These are phyloP conservation scores for Sebastes cheni DNA, from an alignment of 2,797 vertebrate species.

Conservation along the genomic window DNA sequence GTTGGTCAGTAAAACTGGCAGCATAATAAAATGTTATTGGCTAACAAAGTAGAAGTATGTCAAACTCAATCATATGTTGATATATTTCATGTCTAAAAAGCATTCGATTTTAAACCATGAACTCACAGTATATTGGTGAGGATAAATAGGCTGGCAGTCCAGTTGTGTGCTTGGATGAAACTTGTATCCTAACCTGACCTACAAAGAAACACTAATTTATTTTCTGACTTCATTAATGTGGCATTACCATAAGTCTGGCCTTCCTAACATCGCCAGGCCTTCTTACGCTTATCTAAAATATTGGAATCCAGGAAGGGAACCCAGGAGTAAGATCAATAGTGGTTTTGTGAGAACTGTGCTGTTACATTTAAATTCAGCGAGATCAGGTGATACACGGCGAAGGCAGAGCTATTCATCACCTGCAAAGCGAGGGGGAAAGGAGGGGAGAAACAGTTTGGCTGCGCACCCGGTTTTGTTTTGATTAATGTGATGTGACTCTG, in stretches of 20 bases:
- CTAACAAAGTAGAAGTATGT: not conserved
- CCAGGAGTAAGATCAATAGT: conserved; percentile 64
- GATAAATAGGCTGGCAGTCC: not conserved
- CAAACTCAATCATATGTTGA: not conserved
- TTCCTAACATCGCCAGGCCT: conserved; percentile 19
- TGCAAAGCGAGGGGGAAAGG: conserved; percentile 42
- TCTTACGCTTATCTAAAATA: conserved; percentile 56
- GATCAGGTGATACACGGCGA: conserved; percentile 71
- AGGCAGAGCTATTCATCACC: conserved; percentile 77
- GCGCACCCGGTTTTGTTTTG: conserved; percentile 73
- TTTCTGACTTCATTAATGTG: conserved; percentile 23
- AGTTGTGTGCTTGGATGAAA: conserved; percentile 1
- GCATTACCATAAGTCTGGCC: conserved; percentile 39
- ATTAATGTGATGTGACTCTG: conserved; percentile 87
- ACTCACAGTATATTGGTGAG: not conserved
- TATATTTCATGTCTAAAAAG: not conserved
- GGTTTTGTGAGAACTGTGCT: conserved; percentile 60
- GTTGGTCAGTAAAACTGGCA: not conserved
- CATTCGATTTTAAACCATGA: not conserved
- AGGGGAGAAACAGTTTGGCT: conserved; percentile 30
- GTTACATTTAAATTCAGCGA: conserved; percentile 76
- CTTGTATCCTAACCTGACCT: conserved; percentile 48
- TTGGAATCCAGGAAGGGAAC: conserved; percentile 37
- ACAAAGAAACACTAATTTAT: conserved; percentile 48
- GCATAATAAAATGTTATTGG: not conserved